These are phyloP conservation scores for Heliconius hewitsoni DNA, from an alignment of 1,140 invertebrate species.

Conservation along the genomic window DNA sequence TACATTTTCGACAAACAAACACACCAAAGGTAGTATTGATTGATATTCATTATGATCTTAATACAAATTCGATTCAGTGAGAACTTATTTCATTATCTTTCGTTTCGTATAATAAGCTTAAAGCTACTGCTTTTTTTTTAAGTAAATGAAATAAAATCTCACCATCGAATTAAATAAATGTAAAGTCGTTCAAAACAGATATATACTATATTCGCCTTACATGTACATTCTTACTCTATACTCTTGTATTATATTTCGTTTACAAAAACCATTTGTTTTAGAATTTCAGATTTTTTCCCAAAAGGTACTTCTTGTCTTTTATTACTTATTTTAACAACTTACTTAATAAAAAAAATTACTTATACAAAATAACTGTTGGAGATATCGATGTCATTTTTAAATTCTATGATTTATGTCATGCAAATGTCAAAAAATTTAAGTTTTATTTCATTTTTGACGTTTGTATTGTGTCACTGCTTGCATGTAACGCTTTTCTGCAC, in stretches of 20 bases:
- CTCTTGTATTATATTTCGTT: constrained; percentile 51
- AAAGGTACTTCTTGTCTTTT: constrained; percentile 65
- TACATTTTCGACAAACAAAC: constrained; percentile 73
- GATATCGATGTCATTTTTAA: constrained; percentile 62
- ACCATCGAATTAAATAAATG: constrained; percentile 49
- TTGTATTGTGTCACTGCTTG: constrained; percentile 64
- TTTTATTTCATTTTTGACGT: constrained; percentile 45
- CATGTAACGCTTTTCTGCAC: constrained; percentile 71
- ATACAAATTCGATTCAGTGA: constrained; percentile 51
- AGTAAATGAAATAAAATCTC: constrained; percentile 59
- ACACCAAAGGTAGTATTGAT: constrained; percentile 78
- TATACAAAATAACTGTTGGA: constrained; percentile 58
- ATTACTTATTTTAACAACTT: constrained; percentile 63
- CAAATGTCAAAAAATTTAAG: constrained; percentile 48
- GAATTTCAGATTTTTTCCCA: constrained; percentile 72
- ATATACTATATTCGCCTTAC: constrained; percentile 32
- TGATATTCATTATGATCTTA: constrained; percentile 65
- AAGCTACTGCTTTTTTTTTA: not conserved
- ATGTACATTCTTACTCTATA: constrained; percentile 55
- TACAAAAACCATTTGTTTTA: constrained; percentile 61
- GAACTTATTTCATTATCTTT: constrained; percentile 63
- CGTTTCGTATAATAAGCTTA: not conserved
- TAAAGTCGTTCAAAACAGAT: constrained; percentile 52
- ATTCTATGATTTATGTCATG: constrained; percentile 36
- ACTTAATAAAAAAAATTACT: constrained; percentile 44